These are phyloP conservation scores for Cnemophilus loriae DNA, from an alignment of 2,113 vertebrate species.

Conservation along the genomic window DNA sequence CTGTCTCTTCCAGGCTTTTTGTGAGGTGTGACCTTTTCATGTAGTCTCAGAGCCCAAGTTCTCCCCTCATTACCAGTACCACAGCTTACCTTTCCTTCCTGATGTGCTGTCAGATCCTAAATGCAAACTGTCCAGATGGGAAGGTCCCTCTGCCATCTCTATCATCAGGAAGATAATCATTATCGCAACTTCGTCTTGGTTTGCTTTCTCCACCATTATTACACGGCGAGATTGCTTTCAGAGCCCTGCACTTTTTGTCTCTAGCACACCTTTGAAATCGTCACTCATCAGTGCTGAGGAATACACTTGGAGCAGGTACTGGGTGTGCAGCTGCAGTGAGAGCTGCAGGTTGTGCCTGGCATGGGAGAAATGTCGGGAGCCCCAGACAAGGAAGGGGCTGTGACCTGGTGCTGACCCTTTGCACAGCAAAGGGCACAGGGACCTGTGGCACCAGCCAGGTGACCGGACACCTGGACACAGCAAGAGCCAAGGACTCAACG, in stretches of 20 bases:
- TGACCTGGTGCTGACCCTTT: background rate
- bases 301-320: background rate
- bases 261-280: background rate
- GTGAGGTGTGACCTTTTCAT: background rate
- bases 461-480: accelerated
- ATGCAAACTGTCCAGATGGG: background rate
- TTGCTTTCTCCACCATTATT: background rate
- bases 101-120: background rate
- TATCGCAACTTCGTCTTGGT: background rate
- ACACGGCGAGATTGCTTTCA: background rate
- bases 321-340: background rate
- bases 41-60: background rate
- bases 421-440: background rate
- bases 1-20: background rate
- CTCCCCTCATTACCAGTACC: background rate
- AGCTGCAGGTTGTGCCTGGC: background rate
- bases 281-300: background rate
- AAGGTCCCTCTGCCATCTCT: background rate
- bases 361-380: background rate
- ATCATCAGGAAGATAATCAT: background rate
- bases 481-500: background rate
- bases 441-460: background rate
- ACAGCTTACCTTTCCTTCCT: background rate
- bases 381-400: background rate
- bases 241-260: background rate